A percentile compares a stretch with the other conserved stretches of the same genome.
phyloP scores from a whole-genome alignment of 1,140 invertebrate genomes.

The Olivierus martensii region DNA sequence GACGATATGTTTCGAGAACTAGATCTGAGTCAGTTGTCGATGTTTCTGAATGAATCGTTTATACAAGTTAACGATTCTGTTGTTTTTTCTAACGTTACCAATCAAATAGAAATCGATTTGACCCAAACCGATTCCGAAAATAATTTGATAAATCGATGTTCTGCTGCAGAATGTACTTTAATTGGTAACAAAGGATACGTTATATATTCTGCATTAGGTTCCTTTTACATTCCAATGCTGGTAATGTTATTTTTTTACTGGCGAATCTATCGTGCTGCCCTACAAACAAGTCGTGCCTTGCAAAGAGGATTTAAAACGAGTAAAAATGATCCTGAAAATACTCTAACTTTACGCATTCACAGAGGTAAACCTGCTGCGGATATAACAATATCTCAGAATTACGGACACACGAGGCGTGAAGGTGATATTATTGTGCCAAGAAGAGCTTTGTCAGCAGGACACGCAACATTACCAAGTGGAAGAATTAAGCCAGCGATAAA shows the following conservation, averaged over 20 bases:
- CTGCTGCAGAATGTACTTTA: conserved; percentile 48
- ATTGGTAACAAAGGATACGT: conserved; percentile 73
- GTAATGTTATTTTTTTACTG: conserved; percentile 96
- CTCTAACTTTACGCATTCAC: background rate
- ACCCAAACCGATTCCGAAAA: too few relatives aligned
- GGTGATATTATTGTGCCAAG: background rate
- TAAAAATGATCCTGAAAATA: conserved; percentile 32
- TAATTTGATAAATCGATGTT: background rate
- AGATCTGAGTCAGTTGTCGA: too few relatives aligned
- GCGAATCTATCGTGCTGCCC: conserved; percentile 82
- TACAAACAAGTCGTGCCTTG: conserved; percentile 74
- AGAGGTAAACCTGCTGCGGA: background rate
- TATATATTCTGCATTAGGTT: conserved; percentile 77
- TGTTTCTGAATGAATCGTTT: background rate
- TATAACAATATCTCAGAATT: background rate
- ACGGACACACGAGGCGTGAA: background rate
- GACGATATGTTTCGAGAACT: background rate
- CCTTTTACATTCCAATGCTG: conserved; percentile 91
- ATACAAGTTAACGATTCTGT: background rate
- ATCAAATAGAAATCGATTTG: background rate
- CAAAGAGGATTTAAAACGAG: conserved; percentile 72
- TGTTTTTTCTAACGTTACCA: background rate
- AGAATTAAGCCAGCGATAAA: too few relatives aligned
- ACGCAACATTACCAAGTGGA: background rate
- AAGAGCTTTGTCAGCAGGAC: background rate